These are phyloP conservation scores for Hexactinellida sp. DNA, from an alignment of 37 sponge, comb jelly and placozoan genomes.

Conservation along the genomic window DNA sequence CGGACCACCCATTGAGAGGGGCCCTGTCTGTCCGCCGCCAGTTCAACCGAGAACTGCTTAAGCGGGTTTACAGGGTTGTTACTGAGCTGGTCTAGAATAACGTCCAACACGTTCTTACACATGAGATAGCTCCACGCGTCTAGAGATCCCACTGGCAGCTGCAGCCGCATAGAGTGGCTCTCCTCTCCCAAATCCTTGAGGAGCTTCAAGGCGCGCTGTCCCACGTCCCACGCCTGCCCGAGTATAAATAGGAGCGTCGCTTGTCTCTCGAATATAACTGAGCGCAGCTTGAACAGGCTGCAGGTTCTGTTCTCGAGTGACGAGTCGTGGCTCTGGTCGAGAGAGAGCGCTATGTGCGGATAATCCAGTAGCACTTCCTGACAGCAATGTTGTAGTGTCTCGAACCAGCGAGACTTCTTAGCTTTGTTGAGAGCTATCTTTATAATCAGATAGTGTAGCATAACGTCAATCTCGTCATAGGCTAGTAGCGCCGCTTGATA, in stretches of 20 bases:
- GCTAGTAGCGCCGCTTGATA: not conserved
- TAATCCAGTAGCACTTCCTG: conserved; percentile 15
- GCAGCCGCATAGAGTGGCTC: not conserved
- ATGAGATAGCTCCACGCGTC: conserved; percentile 2
- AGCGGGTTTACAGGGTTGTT: not conserved
- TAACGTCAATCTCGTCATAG: not conserved
- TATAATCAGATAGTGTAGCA: not conserved
- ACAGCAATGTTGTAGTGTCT: not conserved
- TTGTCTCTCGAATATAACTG: conserved; percentile 9
- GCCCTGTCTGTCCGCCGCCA: not conserved
- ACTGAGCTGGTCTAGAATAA: not conserved
- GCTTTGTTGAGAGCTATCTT: not conserved
- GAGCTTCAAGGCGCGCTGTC: not conserved
- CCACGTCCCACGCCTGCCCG: conserved; percentile 12
- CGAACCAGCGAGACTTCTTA: not conserved
- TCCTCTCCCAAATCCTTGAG: not conserved
- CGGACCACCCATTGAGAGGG: conserved; percentile 14
- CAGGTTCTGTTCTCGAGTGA: not conserved
- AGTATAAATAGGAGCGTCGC: conserved; percentile 3
- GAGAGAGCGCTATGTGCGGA: not conserved
- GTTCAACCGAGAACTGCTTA: not conserved
- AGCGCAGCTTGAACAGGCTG: not conserved
- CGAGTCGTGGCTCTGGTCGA: not conserved
- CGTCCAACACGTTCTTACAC: conserved; percentile 16
- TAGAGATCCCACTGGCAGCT: not conserved